Evolutionary conservation across 2,888 invertebrate genomes (phyloP).

Genomic region (Mesorhabditis sp.): DNA sequence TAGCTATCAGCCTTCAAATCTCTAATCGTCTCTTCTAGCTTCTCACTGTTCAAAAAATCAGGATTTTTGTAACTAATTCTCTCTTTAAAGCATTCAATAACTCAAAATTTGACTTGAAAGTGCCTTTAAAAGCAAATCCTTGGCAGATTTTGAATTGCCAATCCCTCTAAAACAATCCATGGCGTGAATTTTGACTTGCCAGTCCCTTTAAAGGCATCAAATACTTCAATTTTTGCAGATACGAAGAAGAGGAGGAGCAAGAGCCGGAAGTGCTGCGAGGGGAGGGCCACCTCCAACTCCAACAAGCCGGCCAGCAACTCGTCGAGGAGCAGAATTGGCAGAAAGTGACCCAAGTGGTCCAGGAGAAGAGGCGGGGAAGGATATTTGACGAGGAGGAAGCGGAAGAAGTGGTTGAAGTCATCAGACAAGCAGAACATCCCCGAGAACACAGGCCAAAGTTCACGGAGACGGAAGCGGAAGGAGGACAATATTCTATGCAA

Average conservation of each 20-base stretch:
- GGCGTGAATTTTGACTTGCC: too few species aligned
- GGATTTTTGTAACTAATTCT: too few species aligned
- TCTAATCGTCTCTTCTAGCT: too few species aligned
- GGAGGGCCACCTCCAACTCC: neutral
- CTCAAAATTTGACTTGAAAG: too few species aligned
- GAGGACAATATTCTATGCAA: conserved; percentile 35
- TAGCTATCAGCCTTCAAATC: too few species aligned
- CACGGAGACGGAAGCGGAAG: conserved; percentile 38
- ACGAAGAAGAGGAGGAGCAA: conserved; percentile 20
- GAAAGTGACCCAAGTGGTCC: conserved; percentile 5
- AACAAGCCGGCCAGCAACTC: conserved; percentile 3
- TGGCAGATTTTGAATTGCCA: too few species aligned
- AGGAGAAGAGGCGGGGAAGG: conserved; percentile 23
- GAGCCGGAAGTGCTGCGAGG: neutral
- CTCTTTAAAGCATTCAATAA: too few species aligned
- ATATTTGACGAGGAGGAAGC: conserved; percentile 34
- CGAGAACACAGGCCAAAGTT: conserved; percentile 5
- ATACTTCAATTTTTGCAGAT: neutral
- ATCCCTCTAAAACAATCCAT: too few species aligned
- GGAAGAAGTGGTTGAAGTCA: conserved; percentile 22
- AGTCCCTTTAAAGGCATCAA: too few species aligned
- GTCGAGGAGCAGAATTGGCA: conserved; percentile 15
- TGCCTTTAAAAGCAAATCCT: too few species aligned
- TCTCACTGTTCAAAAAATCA: too few species aligned
- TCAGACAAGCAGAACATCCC: neutral